Conservation (phyloP, 2,888 invertebrate genomes). For the Epirrita christyi region DNA sequence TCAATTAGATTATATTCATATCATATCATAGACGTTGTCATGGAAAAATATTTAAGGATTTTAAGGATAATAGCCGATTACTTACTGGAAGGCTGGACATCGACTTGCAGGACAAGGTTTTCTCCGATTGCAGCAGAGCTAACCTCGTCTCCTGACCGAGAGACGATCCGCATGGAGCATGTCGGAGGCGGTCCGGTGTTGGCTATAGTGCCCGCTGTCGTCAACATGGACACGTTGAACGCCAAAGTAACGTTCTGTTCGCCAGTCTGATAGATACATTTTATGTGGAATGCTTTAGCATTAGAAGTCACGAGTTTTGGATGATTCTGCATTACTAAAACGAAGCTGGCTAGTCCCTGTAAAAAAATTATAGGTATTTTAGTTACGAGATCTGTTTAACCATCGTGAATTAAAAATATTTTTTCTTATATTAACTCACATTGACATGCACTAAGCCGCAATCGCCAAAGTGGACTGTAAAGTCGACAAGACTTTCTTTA, state of each 20-base stretch:
- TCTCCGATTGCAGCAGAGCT: constrained; percentile 97
- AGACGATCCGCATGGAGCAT: constrained; percentile 96
- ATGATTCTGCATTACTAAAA: constrained; percentile 98
- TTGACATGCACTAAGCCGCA: constrained; percentile 96
- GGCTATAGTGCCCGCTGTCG: constrained; percentile 97
- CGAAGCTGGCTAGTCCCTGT: constrained; percentile 95
- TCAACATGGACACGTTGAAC: constrained; percentile 97
- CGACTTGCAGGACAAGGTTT: constrained; percentile 93
- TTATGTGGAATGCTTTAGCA: constrained; percentile 98
- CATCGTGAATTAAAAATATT: too few species aligned
- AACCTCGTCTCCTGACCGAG: constrained; percentile 93
- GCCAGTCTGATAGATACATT: constrained; percentile 97
- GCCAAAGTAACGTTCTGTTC: constrained; percentile 96
- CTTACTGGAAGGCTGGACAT: constrained; percentile 90
- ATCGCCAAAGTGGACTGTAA: constrained; percentile 95
- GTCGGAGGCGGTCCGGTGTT: constrained; percentile 97
- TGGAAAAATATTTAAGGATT: too few species aligned
- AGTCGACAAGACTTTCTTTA: constrained; percentile 88
- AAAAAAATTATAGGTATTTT: constrained; percentile 37
- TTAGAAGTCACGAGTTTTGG: constrained; percentile 97
- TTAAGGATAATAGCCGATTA: background rate
- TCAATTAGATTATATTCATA: too few species aligned
- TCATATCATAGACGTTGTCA: too few species aligned
- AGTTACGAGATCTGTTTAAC: background rate
- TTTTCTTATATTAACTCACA: constrained; percentile 76